These are phyloP conservation scores for Leucophora obtusa DNA, from an alignment of 2,888 invertebrate genomes.

Conservation along the genomic window DNA sequence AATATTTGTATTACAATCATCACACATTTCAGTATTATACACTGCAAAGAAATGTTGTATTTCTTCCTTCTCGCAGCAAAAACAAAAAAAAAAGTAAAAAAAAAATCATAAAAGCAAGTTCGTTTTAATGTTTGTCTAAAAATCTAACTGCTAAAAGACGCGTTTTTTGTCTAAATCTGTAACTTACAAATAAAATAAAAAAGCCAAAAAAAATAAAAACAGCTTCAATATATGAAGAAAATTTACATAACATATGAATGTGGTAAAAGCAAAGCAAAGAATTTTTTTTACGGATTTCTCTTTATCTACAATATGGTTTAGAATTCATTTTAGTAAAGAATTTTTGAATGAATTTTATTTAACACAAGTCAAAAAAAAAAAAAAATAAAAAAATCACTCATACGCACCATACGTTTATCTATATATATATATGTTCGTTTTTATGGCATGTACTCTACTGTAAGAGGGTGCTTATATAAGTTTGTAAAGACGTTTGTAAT, in stretches of 20 bases:
- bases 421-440: no score
- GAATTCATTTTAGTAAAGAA: conserved; percentile 8
- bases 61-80: neutral
- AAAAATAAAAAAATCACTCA: conserved; percentile 56
- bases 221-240: no score
- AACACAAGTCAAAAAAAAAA: conserved; percentile 30
- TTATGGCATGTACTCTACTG: no score
- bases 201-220: no score
- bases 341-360: conserved; percentile 31
- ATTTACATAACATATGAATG: neutral
- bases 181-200: neutral
- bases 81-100: conserved; percentile 15
- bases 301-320: neutral
- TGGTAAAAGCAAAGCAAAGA: neutral
- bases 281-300: neutral
- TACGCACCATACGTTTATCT: conserved; percentile 30
- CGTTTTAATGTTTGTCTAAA: conserved; percentile 23
- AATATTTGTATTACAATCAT: conserved; percentile 54
- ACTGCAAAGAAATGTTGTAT: neutral
- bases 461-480: no score
- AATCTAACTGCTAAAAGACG: conserved; percentile 35
- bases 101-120: neutral
- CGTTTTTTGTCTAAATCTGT: neutral
- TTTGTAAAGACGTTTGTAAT: no score
- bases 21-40: conserved; percentile 17